Conservation (phyloP, 1,140 invertebrate genomes). For the Adelges cooleyi region DNA sequence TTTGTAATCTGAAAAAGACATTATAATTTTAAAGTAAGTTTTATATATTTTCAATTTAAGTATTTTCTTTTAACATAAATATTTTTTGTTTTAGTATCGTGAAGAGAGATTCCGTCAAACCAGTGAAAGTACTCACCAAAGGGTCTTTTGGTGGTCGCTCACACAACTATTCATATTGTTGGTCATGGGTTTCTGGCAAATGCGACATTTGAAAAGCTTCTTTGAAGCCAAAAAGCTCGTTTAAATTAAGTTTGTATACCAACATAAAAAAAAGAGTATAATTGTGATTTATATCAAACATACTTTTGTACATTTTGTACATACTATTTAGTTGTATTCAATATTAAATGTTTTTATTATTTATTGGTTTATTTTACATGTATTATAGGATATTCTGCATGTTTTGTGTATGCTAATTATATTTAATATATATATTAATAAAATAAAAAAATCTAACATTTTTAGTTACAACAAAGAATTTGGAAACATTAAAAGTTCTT, state of each 20-base stretch:
- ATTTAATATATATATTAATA: conserved; percentile 1
- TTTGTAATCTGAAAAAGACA: too few relatives aligned
- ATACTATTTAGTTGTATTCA: conserved; percentile 9
- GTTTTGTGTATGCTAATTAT: background rate
- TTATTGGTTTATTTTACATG: background rate
- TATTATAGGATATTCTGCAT: background rate
- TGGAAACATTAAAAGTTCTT: background rate
- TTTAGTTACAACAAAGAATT: conserved; percentile 12
- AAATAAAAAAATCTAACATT: conserved; percentile 18
- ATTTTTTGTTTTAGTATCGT: conserved; percentile 60
- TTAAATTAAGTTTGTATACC: conserved; percentile 38
- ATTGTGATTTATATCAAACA: background rate
- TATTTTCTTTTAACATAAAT: background rate
- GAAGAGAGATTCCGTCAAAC: conserved; percentile 96
- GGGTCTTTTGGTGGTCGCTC: conserved; percentile 97
- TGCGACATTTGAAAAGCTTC: conserved; percentile 97
- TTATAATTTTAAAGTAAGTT: too few relatives aligned
- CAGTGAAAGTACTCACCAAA: conserved; percentile 92
- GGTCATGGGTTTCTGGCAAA: conserved; percentile 95
- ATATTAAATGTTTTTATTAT: background rate
- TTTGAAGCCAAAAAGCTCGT: conserved; percentile 99
- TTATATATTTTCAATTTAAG: too few relatives aligned
- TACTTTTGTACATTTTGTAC: conserved; percentile 16
- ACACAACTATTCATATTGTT: conserved; percentile 83
- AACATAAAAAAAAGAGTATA: conserved; percentile 2